Base-by-base conservation (phyloP, 2,797 vertebrate species). In the Dicrostonyx torquatus region DNA sequence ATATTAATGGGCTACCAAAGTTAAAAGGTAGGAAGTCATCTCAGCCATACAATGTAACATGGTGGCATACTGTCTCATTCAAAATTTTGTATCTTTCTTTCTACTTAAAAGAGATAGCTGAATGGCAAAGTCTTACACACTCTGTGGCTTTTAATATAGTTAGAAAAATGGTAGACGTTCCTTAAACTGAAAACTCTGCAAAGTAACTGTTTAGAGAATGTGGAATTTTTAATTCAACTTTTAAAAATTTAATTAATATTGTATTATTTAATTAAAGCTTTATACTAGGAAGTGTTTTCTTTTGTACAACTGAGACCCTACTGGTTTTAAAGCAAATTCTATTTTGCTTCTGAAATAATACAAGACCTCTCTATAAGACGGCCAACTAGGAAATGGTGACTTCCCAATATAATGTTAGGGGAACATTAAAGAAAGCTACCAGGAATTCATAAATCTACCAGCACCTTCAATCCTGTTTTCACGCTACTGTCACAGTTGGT, bases 261-360 rank as follows among this genome's bases (percentile, higher is more conserved):
- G 34, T 64, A 34, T 45, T 82, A 64, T 31, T 64, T 83, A 64
- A 83, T 83, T 60, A 89, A 95, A 88, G 43, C 62, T 87, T 77
- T 34, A 92, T 84, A 85, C 48, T 55, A 50, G 45, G 80, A 95
- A 80, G 58, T 62, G 64, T 66, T 91, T 92, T 90, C 50, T 85
- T 93, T 89, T 60, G 64, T 73, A 93, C n/a, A 92, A 37, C 0
- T 75, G 45, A 93, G 58, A 45, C 1, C 72, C 40, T 91, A 29
- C 0, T n/a, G 40, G 20, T 15, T 84, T 96, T 95, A 92, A 94
- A 79, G 34, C 31, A 34, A 89, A 80, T 76, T 5, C 43, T 77
- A 82, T 58, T 92, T 89, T 80, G 84, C 45, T 87, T 94, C 55
- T 95, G 83, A 76, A 92, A 84, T 80, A 82, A 95, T 79, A 89